These are phyloP conservation scores for Crotalus tigris DNA, from an alignment of 2,113 vertebrate species.

Conservation along the genomic window DNA sequence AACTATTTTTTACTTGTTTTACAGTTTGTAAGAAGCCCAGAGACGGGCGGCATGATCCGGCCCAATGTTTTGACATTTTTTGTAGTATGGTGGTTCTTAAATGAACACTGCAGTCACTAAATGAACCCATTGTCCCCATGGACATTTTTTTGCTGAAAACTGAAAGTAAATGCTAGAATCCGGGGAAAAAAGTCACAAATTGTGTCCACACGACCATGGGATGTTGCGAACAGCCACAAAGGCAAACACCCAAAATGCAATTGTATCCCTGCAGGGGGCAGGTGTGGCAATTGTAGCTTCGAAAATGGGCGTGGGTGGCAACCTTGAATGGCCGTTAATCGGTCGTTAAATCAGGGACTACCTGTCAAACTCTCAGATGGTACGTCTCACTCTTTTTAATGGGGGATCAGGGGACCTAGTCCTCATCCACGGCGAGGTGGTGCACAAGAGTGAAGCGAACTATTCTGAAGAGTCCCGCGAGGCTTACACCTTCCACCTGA, in stretches of 20 bases:
- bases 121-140: background rate
- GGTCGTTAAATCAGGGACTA: background rate
- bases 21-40: background rate
- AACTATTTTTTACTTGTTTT: background rate
- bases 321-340: background rate
- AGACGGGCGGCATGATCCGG: background rate
- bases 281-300: background rate
- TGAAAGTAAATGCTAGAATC: background rate
- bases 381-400: background rate
- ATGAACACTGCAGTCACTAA: background rate
- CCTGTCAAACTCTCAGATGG: background rate
- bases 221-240: background rate
- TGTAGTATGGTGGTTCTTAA: background rate
- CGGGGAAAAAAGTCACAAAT: background rate
- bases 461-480: conserved; percentile 81
- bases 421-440: conserved; percentile 90
- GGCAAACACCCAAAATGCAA: background rate
- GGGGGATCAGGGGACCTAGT: conserved; percentile 76
- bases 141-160: background rate
- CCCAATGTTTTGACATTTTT: background rate
- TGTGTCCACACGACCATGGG: background rate
- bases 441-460: conserved; percentile 89
- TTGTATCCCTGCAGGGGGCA: background rate
- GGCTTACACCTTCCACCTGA: conserved; percentile 88
- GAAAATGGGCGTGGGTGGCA: background rate